Conservation (phyloP, 2,888 invertebrate genomes). For the Amorpha juglandis region DNA sequence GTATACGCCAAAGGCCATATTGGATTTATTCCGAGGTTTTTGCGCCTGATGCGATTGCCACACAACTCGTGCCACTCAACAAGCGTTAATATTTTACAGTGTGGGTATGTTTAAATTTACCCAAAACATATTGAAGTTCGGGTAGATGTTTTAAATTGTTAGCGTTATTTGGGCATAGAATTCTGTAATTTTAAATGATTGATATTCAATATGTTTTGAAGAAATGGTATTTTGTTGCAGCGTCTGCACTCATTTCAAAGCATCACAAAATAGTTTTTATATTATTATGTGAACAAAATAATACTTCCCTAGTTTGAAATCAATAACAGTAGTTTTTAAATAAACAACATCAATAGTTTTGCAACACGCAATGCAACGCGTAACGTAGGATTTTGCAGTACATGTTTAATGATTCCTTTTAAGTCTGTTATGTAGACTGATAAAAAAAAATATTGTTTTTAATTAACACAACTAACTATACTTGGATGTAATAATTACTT, state of each 20-base stretch:
- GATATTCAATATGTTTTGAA: not conserved
- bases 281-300: not conserved
- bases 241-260: not conserved
- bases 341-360: not conserved
- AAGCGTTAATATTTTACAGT: not conserved
- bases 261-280: not conserved
- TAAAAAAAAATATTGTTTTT: constrained; percentile 3
- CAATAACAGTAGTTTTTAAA: not conserved
- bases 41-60: not conserved
- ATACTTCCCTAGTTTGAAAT: not conserved
- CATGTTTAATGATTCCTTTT: not conserved
- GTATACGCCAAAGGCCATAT: not conserved
- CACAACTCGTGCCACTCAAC: not conserved
- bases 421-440: constrained; percentile 5
- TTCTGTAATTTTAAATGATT: not conserved
- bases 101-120: not conserved
- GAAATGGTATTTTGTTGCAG: not conserved
- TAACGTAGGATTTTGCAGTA: not conserved
- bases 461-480: not conserved
- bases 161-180: constrained; percentile 1
- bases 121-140: not conserved
- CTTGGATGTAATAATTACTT: not conserved
- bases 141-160: constrained; percentile 3
- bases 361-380: not conserved
- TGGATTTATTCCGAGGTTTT: not conserved